phyloP scores from a whole-genome alignment of 1,140 invertebrate genomes.

The Macrobrachium nipponense region DNA sequence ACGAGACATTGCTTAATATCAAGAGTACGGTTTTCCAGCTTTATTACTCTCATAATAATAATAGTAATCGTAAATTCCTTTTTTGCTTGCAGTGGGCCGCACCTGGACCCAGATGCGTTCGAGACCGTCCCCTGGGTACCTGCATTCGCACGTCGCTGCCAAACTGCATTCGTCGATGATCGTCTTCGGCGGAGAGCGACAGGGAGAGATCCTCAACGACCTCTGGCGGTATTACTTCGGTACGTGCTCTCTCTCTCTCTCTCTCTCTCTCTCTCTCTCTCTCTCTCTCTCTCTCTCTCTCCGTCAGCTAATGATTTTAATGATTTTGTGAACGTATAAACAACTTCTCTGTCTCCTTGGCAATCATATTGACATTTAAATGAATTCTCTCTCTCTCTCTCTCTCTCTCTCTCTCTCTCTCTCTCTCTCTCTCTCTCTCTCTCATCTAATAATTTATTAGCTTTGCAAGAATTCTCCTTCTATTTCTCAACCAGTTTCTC shows the following conservation, averaged over 20 bases:
- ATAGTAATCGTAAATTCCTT: background rate
- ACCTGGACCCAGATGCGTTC: slow-evolving; percentile 79
- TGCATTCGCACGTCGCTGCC: slow-evolving; percentile 85
- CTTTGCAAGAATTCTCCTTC: too few species aligned
- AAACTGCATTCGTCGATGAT: slow-evolving; percentile 84
- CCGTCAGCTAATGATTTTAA: too few species aligned
- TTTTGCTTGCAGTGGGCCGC: slow-evolving; percentile 51
- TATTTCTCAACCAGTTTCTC: too few species aligned
- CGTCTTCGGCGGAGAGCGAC: slow-evolving; percentile 84
- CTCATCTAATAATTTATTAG: too few species aligned
- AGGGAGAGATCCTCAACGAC: slow-evolving; percentile 80
- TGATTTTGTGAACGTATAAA: too few species aligned
- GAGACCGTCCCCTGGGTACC: slow-evolving; percentile 79
- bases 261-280: too few species aligned
- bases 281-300: too few species aligned
- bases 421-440: too few species aligned
- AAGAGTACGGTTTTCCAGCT: background rate
- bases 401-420: too few species aligned
- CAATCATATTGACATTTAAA: too few species aligned
- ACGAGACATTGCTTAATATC: background rate
- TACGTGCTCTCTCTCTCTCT: slow-evolving; percentile 68
- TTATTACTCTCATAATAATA: background rate
- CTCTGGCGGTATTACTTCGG: slow-evolving; percentile 90
- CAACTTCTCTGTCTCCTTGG: too few species aligned
- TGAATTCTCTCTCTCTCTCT: too few species aligned